Base-by-base conservation (phyloP, 2,888 invertebrate genomes). In the Pachliopta kotzebuea region DNA sequence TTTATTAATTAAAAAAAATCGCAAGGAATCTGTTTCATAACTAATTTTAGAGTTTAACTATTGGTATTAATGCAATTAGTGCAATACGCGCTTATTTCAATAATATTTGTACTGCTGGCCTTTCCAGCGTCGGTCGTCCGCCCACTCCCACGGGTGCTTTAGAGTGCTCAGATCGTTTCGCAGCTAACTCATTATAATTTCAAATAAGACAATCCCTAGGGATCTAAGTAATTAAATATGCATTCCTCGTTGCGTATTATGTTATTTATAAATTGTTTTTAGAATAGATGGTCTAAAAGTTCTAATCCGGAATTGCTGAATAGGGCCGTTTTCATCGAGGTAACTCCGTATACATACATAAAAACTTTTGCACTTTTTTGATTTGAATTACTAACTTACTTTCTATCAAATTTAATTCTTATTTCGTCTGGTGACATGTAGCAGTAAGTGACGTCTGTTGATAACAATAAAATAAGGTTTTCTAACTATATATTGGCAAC, bases 131-230 rank as follows among this genome's bases (percentile, higher is more conserved):
- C 21, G 1, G 29, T 20, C 45, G 42, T 50, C 59, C 59, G n/a
- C 29, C 6, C 54, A 24, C 23, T 53, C 62, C 37, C 57, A 24
- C 50, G 57, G 52, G 62, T 17, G 62, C 29, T 62, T 26, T 62
- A 24, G 52, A 62, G 52, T 52, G 50, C 37, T 57, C 52, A 24
- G 50, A 62, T 62, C 50, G 62, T 57, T 56, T 62, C 57, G 52
- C 52, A 53, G 58, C 65, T 60, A 65, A 66, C 65, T 69, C 68
- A 71, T 70, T 69, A 71, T 67, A 68, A 68, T 69, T 68, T 69
- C 65, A 68, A 68, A 67, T 69, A 49, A n/a, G 20, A 52, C 62
- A 62, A 57, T 62, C 42, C 24, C 57, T 37, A 20, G 53, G 37
- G 62, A 57, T n/a, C 24, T n/a, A 1, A 20, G 20, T 62, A 57